These are phyloP conservation scores for Diplogasteroides magnus DNA, from an alignment of 1,140 invertebrate genomes.

Conservation along the genomic window DNA sequence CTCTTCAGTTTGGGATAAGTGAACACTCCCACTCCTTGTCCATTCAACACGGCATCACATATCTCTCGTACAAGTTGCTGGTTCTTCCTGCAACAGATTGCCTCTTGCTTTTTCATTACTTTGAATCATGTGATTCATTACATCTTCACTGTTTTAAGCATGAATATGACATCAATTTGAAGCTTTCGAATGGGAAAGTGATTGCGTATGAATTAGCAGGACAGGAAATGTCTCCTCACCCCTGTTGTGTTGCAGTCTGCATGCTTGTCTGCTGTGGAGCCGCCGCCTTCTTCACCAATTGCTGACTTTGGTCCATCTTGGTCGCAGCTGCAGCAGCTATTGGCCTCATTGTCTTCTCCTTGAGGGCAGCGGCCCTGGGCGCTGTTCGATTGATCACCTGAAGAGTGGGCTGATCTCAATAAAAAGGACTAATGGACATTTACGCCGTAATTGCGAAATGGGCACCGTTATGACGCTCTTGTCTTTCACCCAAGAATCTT, in stretches of 20 bases:
- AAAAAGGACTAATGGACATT: no score
- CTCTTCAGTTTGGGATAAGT: constrained; percentile 88
- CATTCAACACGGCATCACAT: constrained; percentile 81
- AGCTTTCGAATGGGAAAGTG: constrained; percentile 9
- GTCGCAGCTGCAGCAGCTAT: constrained; percentile 51
- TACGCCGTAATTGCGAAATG: no score
- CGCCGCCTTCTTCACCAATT: constrained; percentile 34
- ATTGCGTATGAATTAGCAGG: no score
- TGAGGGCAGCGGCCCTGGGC: constrained; percentile 52
- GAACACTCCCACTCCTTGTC: constrained; percentile 93
- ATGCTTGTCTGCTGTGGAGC: constrained; percentile 21
- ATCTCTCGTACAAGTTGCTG: constrained; percentile 68
- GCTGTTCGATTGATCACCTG: constrained; percentile 49
- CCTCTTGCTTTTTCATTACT: background rate
- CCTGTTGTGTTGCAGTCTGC: constrained; percentile 37
- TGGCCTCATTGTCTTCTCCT: constrained; percentile 52
- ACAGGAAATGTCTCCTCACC: constrained; percentile 17
- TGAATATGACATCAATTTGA: no score
- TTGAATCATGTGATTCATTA: background rate
- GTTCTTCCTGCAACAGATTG: constrained; percentile 59
- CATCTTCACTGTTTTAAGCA: background rate
- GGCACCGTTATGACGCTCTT: no score
- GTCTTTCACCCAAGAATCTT: no score
- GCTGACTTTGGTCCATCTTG: constrained; percentile 48
- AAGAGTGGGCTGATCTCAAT: no score